Percentiles rank a stretch among this genome's conserved stretches.
Conservation (phyloP, 2,113 vertebrate species). For the Parotia lawesii region DNA sequence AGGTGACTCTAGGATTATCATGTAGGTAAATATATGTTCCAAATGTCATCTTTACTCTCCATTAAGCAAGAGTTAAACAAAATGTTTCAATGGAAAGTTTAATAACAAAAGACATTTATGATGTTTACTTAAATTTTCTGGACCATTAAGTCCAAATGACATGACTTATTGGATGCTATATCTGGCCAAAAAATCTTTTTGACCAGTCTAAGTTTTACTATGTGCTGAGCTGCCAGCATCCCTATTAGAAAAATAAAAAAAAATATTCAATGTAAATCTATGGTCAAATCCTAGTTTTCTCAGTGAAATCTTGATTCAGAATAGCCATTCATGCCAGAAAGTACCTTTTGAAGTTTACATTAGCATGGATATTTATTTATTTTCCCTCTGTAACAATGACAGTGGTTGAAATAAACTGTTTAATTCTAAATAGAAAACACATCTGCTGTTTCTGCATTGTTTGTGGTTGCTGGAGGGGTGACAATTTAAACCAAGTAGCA, state of each 20-base stretch:
- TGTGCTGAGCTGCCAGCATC: constrained; percentile 72
- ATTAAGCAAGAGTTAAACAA: constrained; percentile 78
- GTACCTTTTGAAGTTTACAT: constrained; percentile 86
- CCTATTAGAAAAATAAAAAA: constrained; percentile 33
- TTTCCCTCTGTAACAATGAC: constrained; percentile 83
- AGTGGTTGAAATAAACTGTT: constrained; percentile 85
- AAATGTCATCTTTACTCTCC: constrained; percentile 61
- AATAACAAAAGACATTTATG: constrained; percentile 84
- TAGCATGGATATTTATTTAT: constrained; percentile 88
- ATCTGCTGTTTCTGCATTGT: constrained; percentile 88
- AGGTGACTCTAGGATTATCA: constrained; percentile 43
- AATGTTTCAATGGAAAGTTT: constrained; percentile 78
- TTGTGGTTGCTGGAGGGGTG: constrained; percentile 85
- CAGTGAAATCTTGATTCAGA: constrained; percentile 74
- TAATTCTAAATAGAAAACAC: constrained; percentile 86
- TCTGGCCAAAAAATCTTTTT: constrained; percentile 79
- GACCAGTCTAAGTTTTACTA: constrained; percentile 77
- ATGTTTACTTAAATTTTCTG: constrained; percentile 84
- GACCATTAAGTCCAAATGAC: constrained; percentile 75
- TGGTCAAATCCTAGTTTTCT: constrained; percentile 77
- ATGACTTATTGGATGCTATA: constrained; percentile 78
- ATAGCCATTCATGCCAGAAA: constrained; percentile 73
- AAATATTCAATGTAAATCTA: constrained; percentile 20
- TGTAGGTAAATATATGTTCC: neutral
- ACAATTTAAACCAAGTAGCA: constrained; percentile 85